Evolutionary conservation across 1,140 invertebrate genomes (phyloP).

Genomic region (Mycetomoellerius zeteki): DNA sequence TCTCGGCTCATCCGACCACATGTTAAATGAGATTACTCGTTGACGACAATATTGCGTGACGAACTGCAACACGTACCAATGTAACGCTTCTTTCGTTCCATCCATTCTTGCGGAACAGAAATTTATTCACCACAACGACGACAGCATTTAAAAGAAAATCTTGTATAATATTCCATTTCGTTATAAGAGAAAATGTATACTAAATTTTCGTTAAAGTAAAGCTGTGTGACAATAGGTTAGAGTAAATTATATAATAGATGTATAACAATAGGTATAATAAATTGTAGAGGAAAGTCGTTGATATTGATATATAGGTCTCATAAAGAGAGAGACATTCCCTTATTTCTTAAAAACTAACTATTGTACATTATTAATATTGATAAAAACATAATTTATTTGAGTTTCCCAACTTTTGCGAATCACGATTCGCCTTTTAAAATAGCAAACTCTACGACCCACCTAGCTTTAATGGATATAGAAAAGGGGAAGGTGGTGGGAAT

Average conservation of each 20-base stretch:
- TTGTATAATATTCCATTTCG: not conserved
- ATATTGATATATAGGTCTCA: too few relatives aligned
- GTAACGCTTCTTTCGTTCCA: conserved; percentile 18
- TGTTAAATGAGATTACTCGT: conserved; percentile 46
- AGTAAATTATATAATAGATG: too few relatives aligned
- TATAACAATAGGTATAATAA: not conserved
- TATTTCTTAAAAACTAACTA: too few relatives aligned
- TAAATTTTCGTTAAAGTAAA: not conserved
- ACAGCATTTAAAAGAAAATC: conserved; percentile 2
- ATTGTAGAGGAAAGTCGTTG: too few relatives aligned
- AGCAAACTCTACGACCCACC: too few relatives aligned
- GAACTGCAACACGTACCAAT: conserved; percentile 43
- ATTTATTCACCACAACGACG: conserved; percentile 25
- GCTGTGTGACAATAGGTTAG: not conserved
- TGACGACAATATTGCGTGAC: conserved; percentile 41
- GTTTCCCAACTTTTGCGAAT: too few relatives aligned
- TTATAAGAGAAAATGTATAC: not conserved
- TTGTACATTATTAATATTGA: too few relatives aligned
- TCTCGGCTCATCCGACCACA: conserved; percentile 2
- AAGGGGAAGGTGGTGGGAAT: too few relatives aligned
- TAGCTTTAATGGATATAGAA: too few relatives aligned
- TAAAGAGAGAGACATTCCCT: too few relatives aligned
- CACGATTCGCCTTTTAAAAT: too few relatives aligned
- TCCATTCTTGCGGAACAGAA: not conserved
- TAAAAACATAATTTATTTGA: too few relatives aligned